Conservation (phyloP, 2,888 invertebrate genomes). For the Hymenopus coronatus region DNA sequence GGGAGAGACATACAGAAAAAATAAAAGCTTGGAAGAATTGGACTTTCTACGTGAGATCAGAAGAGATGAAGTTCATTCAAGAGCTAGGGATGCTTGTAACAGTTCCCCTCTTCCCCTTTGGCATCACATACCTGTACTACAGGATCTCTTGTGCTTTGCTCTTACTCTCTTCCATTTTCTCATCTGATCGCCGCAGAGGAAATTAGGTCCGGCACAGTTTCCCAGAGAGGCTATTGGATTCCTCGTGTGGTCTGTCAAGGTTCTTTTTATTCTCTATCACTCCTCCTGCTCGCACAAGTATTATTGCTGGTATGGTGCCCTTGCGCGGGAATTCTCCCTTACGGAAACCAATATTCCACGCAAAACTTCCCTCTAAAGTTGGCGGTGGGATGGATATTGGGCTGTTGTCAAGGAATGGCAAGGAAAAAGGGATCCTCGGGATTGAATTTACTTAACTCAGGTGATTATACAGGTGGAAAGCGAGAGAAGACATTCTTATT, state of each 20-base stretch:
- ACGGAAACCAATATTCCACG: constrained; percentile 10
- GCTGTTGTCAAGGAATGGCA: not conserved
- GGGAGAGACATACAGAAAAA: not conserved
- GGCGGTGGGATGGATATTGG: not conserved
- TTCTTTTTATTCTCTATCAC: constrained; percentile 18
- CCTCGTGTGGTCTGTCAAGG: constrained; percentile 18
- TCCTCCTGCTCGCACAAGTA: not conserved
- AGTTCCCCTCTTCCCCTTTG: not conserved
- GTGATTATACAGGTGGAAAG: not conserved
- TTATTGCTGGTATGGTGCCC: constrained; percentile 17
- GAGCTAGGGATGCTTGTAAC: not conserved
- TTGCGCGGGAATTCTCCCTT: constrained; percentile 8
- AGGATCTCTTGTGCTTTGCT: not conserved
- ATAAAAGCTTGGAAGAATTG: not conserved
- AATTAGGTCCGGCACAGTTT: constrained; percentile 18
- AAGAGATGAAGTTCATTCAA: not conserved
- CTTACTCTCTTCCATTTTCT: not conserved
- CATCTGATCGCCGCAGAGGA: constrained; percentile 13
- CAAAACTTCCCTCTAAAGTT: constrained; percentile 3
- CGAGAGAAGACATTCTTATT: not conserved
- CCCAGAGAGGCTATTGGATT: constrained; percentile 14
- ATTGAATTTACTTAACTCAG: not conserved
- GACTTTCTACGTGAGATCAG: not conserved
- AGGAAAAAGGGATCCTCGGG: not conserved
- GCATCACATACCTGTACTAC: constrained; percentile 12